phyloP scores from a whole-genome alignment of 2,797 vertebrate species.

The Myripristis jacobus region DNA sequence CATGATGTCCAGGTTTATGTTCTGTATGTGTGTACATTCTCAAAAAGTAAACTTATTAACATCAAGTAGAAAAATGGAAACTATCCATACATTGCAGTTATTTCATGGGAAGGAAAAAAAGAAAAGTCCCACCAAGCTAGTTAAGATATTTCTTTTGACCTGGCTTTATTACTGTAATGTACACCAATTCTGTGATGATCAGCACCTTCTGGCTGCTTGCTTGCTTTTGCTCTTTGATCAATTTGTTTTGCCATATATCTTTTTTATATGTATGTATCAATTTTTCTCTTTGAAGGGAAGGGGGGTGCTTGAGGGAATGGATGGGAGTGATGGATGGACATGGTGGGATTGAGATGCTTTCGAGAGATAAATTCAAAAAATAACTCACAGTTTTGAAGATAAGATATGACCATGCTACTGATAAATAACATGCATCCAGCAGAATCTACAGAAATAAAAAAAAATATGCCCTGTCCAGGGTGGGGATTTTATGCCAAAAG shows the following conservation, averaged over 20 bases:
- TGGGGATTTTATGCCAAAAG: constrained; percentile 32
- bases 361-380: constrained; percentile 14
- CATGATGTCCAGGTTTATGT: too few relatives aligned
- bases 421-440: constrained; percentile 30
- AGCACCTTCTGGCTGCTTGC: neutral
- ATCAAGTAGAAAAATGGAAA: too few relatives aligned
- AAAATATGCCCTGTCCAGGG: constrained; percentile 35
- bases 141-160: too few relatives aligned
- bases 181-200: too few relatives aligned
- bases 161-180: neutral
- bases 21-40: neutral
- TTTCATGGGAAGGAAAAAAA: too few relatives aligned
- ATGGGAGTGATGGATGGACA: neutral
- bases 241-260: neutral
- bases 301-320: neutral
- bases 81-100: too few relatives aligned
- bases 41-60: neutral
- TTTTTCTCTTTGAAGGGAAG: neutral
- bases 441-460: constrained; percentile 30
- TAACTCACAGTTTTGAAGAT: constrained; percentile 26
- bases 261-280: neutral
- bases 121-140: too few relatives aligned
- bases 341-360: constrained; percentile 5
- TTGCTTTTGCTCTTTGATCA: neutral
- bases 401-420: constrained; percentile 13